Base-by-base conservation (phyloP, 1,140 invertebrate species). In the Sipha flava region DNA sequence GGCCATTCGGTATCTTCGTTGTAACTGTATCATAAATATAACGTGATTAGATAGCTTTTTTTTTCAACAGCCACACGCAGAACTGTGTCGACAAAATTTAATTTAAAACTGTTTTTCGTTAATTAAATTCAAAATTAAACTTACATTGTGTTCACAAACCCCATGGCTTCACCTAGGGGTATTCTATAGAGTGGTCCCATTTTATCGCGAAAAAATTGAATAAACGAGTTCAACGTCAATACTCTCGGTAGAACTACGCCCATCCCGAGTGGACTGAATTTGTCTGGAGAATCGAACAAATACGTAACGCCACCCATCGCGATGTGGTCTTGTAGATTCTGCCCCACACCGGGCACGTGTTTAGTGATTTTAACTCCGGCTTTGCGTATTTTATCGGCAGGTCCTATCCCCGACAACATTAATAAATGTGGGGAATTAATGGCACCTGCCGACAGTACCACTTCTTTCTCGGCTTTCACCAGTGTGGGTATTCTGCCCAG, bases 361-460 rank as follows among this genome's bases (percentile, higher is more conserved):
- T 87, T 83, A 1, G 88, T 59, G 9, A 88, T 81, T 7, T 84
- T 81, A 23, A 94, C 91, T n/a, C 88, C 87, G 10, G 90, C 81
- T 12, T 85, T 81, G 0, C 81, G 59, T 2, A 89, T 83, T 82
- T 94, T 90, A 5, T 88, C 85, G 6, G 82, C 84, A 0, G 93
- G 92, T 4, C 94, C 94, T 14, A 90, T 84, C 2, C 92, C 92
- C 1, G 92, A 93, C 5, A 95, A 84, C 92, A 96, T 93, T 40
- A 96, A 84, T 4, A 96, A 82, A 43, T 90, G 92, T 0, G 94
- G 93, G 37, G 91, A 90, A 57, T 90, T 89, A 79, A 95, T 84
- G 0, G 91, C 82, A 0, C 93, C 93, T 4, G 91, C 91, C 0
- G 90, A 89, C 9, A 95, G 82, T 64, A 94, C 90, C 0, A 94